phyloP scores from a whole-genome alignment of 1,140 invertebrate species.

The Atta texana region DNA sequence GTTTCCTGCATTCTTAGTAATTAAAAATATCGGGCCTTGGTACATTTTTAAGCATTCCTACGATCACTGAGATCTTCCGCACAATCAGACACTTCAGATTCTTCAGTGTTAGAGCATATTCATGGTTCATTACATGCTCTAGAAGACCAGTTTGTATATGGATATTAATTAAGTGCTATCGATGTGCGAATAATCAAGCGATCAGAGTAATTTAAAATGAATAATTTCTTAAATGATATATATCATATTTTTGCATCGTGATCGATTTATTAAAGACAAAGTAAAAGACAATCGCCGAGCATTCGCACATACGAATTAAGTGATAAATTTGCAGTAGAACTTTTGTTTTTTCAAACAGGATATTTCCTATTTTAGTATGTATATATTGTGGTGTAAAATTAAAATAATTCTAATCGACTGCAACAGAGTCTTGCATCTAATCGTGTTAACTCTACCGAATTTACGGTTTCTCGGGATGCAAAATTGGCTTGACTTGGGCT shows the following conservation, averaged over 20 bases:
- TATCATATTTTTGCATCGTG: background rate
- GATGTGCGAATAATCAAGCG: constrained; percentile 78
- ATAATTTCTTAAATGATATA: background rate
- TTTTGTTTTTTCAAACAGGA: constrained; percentile 77
- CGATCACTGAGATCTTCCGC: constrained; percentile 71
- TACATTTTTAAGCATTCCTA: constrained; percentile 58
- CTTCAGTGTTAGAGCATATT: constrained; percentile 85
- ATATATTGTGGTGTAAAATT: constrained; percentile 52
- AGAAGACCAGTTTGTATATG: constrained; percentile 82
- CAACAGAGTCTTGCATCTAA: constrained; percentile 46
- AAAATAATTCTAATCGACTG: constrained; percentile 41
- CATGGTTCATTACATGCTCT: constrained; percentile 84
- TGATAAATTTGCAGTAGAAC: constrained; percentile 87
- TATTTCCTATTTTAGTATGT: constrained; percentile 69
- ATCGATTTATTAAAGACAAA: background rate
- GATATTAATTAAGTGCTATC: constrained; percentile 84
- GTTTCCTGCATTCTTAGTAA: background rate
- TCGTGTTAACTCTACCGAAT: constrained; percentile 55
- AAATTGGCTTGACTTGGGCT: constrained; percentile 59
- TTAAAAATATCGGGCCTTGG: constrained; percentile 4
- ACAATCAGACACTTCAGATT: constrained; percentile 76
- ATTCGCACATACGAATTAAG: constrained; percentile 80
- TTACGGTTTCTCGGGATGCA: constrained; percentile 41
- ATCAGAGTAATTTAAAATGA: constrained; percentile 46
- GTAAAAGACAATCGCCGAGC: constrained; percentile 64